Conservation (phyloP, 1,140 invertebrate species). For the Cydia splendana region DNA sequence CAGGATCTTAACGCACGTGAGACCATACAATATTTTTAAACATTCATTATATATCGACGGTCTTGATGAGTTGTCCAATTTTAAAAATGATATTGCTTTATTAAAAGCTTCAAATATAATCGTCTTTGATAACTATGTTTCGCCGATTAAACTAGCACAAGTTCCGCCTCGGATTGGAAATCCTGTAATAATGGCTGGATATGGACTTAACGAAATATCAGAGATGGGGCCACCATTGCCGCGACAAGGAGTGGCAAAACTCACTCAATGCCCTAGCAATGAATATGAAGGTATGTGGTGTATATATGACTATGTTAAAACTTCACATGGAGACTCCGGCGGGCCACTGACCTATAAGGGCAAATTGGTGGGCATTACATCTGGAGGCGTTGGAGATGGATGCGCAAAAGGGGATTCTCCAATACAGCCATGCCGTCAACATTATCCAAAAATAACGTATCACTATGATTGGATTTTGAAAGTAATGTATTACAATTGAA, state of each 20-base stretch:
- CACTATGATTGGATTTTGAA: conserved; percentile 39
- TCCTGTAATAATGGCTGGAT: conserved; percentile 39
- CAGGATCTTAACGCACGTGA: background rate
- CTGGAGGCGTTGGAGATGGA: background rate
- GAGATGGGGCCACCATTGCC: background rate
- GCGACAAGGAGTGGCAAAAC: conserved; percentile 34
- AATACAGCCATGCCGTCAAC: conserved; percentile 36
- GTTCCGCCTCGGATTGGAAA: conserved; percentile 21
- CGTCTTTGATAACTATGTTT: conserved; percentile 30
- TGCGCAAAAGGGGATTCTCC: background rate
- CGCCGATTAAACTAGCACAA: conserved; percentile 35
- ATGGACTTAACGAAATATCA: conserved; percentile 35
- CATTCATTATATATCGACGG: background rate
- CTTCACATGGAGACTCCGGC: conserved; percentile 41
- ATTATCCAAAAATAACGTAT: conserved; percentile 34
- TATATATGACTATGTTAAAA: conserved; percentile 33
- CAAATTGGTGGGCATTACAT: conserved; percentile 36
- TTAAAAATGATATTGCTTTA: conserved; percentile 38
- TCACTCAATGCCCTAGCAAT: conserved; percentile 32
- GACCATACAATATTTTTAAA: background rate
- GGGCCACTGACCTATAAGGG: conserved; percentile 37
- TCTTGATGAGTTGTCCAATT: background rate
- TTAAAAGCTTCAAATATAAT: conserved; percentile 34
- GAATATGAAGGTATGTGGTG: conserved; percentile 27
- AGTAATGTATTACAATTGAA: no score